Conservation (phyloP, 2,113 vertebrate species). For the Eptesicus fuscus region DNA sequence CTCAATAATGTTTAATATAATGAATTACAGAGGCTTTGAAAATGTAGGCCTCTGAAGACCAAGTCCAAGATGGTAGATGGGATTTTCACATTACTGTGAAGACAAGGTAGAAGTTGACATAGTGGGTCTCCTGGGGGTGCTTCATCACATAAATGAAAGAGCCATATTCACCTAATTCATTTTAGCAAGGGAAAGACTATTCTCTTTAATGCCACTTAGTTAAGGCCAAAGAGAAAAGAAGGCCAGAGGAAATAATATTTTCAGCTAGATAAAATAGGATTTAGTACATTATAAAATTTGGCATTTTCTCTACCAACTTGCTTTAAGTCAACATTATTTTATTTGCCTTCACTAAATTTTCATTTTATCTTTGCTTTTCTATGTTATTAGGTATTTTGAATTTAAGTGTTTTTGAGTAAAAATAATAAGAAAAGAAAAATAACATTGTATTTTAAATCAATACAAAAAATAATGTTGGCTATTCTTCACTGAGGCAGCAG, state of each 20-base stretch:
- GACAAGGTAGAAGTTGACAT: constrained; percentile 50
- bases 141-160: constrained; percentile 70
- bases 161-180: constrained; percentile 76
- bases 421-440: constrained; percentile 55
- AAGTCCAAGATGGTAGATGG: constrained; percentile 74
- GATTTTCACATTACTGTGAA: constrained; percentile 68
- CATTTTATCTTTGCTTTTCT: constrained; percentile 75
- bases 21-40: constrained; percentile 72
- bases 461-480: constrained; percentile 7
- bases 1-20: constrained; percentile 69
- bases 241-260: constrained; percentile 58
- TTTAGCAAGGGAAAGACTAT: constrained; percentile 71
- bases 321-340: constrained; percentile 61
- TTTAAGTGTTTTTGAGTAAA: constrained; percentile 62
- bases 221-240: constrained; percentile 46
- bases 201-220: constrained; percentile 62
- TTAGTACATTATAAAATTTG: constrained; percentile 13
- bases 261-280: constrained; percentile 34
- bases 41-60: constrained; percentile 65
- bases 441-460: constrained; percentile 57
- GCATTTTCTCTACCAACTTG: constrained; percentile 33
- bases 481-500: constrained; percentile 26
- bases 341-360: constrained; percentile 71
- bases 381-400: constrained; percentile 55
- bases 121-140: constrained; percentile 66